phyloP scores from a whole-genome alignment of 2,888 invertebrate species.

The Dicyrtoma fusca region DNA sequence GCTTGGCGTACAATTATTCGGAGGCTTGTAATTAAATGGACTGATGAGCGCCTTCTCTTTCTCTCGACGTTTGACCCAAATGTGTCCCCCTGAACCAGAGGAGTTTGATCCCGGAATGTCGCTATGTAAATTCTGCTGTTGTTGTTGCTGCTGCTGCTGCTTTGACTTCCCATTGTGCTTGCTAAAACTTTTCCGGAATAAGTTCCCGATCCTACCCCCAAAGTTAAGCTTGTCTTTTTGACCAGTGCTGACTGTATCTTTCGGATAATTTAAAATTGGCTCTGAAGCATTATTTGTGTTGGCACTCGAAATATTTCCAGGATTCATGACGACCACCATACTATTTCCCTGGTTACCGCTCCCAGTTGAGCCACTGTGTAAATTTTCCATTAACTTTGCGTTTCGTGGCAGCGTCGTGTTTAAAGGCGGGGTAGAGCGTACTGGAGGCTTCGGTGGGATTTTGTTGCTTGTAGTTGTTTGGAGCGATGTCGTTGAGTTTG shows the following conservation, averaged over 20 bases:
- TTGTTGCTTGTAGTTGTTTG: slow-evolving; percentile 41
- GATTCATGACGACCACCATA: background rate
- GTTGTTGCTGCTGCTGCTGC: background rate
- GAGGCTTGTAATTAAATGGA: slow-evolving; percentile 50
- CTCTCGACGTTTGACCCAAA: slow-evolving; percentile 50
- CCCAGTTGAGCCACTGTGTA: background rate
- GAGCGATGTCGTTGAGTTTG: slow-evolving; percentile 47
- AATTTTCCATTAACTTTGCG: slow-evolving; percentile 34
- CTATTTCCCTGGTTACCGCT: background rate
- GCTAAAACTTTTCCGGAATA: slow-evolving; percentile 35
- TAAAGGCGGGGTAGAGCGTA: slow-evolving; percentile 44
- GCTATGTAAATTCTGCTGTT: too few relatives aligned
- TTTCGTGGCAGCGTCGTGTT: slow-evolving; percentile 38
- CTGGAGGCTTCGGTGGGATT: slow-evolving; percentile 55
- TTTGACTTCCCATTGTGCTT: slow-evolving; percentile 30
- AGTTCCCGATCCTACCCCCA: slow-evolving; percentile 29
- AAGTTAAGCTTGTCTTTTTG: slow-evolving; percentile 20
- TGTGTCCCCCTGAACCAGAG: background rate
- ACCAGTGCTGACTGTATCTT: slow-evolving; percentile 8
- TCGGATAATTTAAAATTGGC: background rate
- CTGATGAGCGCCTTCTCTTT: slow-evolving; percentile 48
- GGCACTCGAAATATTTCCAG: too few relatives aligned
- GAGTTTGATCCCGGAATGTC: too few relatives aligned
- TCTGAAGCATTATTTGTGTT: background rate
- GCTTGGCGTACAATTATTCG: slow-evolving; percentile 18